Conservation (phyloP, 37 sponge, comb jelly and placozoan species). For the Sycon ciliatum region DNA sequence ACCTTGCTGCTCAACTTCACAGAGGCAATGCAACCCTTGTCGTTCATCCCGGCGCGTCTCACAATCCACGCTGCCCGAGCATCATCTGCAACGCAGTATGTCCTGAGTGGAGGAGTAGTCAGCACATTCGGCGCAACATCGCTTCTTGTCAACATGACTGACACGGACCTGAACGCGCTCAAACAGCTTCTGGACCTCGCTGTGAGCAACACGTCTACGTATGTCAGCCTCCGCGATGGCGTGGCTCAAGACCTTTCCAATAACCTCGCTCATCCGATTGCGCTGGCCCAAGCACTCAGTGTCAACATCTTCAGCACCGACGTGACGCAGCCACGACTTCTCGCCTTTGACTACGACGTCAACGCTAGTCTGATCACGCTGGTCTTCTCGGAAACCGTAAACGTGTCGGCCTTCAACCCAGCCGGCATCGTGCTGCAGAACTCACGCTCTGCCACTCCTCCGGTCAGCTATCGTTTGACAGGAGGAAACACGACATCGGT, state of each 20-base stretch:
- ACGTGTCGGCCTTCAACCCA: constrained; percentile 57
- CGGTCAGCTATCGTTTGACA: constrained; percentile 41
- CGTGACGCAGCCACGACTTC: constrained; percentile 52
- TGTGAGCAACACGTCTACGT: constrained; percentile 25
- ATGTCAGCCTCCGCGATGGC: constrained; percentile 30
- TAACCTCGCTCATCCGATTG: constrained; percentile 37
- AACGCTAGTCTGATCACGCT: constrained; percentile 39
- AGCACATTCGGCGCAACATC: neutral
- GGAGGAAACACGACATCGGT: constrained; percentile 35
- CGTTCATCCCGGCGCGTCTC: neutral
- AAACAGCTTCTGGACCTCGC: constrained; percentile 45
- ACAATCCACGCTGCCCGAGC: neutral
- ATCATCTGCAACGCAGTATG: neutral
- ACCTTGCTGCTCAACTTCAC: constrained; percentile 45
- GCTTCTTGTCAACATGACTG: constrained; percentile 35
- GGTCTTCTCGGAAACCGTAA: constrained; percentile 70
- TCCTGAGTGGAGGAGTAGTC: neutral
- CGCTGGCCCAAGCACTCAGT: constrained; percentile 14
- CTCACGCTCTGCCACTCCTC: constrained; percentile 12
- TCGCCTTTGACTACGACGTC: constrained; percentile 56
- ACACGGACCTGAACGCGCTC: constrained; percentile 54
- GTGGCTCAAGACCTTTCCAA: constrained; percentile 59
- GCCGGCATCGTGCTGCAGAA: constrained; percentile 47
- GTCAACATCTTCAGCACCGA: constrained; percentile 55
- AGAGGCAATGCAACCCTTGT: constrained; percentile 44